phyloP scores from a whole-genome alignment of 30 jellyfish, hydroid and myxozoan species.

The Haliclystus octoradiatus region DNA sequence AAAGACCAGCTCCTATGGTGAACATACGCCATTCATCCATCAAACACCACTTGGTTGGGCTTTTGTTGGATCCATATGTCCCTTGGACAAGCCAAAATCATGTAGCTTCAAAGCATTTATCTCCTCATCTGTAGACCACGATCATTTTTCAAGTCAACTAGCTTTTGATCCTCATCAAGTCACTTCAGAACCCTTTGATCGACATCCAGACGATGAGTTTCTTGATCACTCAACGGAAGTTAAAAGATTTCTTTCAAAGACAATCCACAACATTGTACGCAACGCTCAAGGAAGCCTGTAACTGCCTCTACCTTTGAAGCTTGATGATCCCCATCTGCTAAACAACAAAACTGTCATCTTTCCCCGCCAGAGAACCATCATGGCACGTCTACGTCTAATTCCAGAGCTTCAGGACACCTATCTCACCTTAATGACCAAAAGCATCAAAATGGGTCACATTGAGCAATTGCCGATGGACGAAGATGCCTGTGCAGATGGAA shows the following conservation, averaged over 20 bases:
- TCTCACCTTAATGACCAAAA: slow-evolving; percentile 3
- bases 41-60: slow-evolving; percentile 1
- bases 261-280: no score
- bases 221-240: background rate
- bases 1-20: background rate
- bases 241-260: no score
- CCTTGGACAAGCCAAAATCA: background rate
- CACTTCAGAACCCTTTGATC: no score
- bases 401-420: background rate
- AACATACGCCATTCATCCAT: background rate
- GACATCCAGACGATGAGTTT: background rate
- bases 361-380: background rate
- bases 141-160: no score
- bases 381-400: background rate
- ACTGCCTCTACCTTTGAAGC: background rate
- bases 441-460: slow-evolving; percentile 4
- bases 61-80: background rate
- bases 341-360: background rate
- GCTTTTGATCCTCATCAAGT: no score
- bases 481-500: slow-evolving; percentile 1
- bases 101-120: no score
- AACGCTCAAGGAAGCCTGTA: background rate
- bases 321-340: background rate
- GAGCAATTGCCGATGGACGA: slow-evolving; percentile 11
- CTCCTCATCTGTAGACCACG: background rate